Evolutionary conservation across 2,797 vertebrate species (phyloP).

Genomic region (Odontamblyopus rebecca): DNA sequence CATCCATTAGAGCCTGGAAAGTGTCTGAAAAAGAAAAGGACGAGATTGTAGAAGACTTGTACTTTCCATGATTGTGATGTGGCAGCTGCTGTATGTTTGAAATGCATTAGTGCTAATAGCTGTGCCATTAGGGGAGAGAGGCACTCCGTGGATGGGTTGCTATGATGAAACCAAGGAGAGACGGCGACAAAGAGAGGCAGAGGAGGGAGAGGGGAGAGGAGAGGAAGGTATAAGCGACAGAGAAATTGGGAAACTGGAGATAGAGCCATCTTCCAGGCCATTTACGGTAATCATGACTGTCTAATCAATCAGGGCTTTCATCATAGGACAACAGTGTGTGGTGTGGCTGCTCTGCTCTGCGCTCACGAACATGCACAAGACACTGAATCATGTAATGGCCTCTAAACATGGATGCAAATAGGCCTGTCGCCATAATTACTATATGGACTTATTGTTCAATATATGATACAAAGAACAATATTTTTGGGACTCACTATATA

Average conservation of each 20-base stretch:
- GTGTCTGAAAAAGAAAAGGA: conserved; percentile 50
- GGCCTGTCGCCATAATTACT: too few relatives aligned
- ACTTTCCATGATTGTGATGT: conserved; percentile 81
- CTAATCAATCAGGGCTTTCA: conserved; percentile 87
- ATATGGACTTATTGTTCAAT: too few relatives aligned
- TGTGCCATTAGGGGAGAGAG: conserved; percentile 84
- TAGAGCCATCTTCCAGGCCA: conserved; percentile 82
- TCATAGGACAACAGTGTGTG: conserved; percentile 76
- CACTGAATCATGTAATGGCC: conserved; percentile 36
- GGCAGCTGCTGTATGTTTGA: conserved; percentile 88
- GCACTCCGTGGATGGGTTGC: conserved; percentile 84
- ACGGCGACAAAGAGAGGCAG: conserved; percentile 43
- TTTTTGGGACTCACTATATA: too few relatives aligned
- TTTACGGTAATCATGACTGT: conserved; percentile 84
- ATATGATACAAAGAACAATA: too few relatives aligned
- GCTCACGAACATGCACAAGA: conserved; percentile 52
- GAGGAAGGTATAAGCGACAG: conserved; percentile 77
- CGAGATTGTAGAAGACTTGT: conserved; percentile 68
- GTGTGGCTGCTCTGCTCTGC: conserved; percentile 41
- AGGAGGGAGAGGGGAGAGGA: conserved; percentile 43
- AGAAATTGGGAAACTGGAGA: conserved; percentile 71
- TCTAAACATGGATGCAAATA: background rate
- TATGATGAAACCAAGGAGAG: conserved; percentile 72
- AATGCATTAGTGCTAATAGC: conserved; percentile 93
- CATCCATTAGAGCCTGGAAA: conserved; percentile 31